Percentiles rank a stretch among this genome's conserved stretches.
These are phyloP conservation scores for Poliocrania exsul DNA, from an alignment of 2,797 vertebrate genomes.

Conservation along the genomic window DNA sequence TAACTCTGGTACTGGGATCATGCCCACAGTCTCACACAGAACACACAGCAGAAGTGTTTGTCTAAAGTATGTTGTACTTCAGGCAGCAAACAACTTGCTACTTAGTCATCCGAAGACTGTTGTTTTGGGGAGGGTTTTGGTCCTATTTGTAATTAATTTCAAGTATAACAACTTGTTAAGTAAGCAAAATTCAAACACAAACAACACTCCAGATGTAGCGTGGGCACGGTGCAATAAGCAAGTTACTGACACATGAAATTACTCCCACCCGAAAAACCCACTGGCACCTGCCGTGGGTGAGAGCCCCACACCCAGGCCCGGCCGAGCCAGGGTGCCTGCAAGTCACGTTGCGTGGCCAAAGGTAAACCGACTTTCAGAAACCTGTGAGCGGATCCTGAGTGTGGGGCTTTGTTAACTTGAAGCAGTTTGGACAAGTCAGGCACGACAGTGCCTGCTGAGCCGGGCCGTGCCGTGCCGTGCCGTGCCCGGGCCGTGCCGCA, in stretches of 20 bases:
- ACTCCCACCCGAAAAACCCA: neutral
- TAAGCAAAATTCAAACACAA: neutral
- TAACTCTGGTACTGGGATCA: neutral
- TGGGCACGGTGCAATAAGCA: neutral
- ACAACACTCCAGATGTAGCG: neutral
- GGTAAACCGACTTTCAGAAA: rapidly evolving
- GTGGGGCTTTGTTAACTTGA: rapidly evolving
- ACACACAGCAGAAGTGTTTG: rapidly evolving
- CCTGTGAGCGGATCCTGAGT: rapidly evolving
- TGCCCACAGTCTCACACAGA: neutral
- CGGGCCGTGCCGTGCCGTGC: too few species aligned
- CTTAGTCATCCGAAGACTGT: neutral
- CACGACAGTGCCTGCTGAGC: too few species aligned
- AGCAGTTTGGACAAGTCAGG: rapidly evolving
- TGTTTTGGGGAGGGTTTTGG: neutral
- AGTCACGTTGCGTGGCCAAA: rapidly evolving
- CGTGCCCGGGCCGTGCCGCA: rapidly evolving
- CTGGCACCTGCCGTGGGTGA: neutral
- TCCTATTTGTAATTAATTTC: neutral
- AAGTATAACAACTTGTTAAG: neutral
- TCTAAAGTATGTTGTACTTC: neutral
- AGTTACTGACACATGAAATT: neutral
- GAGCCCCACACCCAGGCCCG: too few species aligned
- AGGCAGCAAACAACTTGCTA: neutral
- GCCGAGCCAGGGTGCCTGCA: too few species aligned